Evolutionary conservation across 2,888 invertebrate genomes (phyloP).

Genomic region (Drosophila testacea): DNA sequence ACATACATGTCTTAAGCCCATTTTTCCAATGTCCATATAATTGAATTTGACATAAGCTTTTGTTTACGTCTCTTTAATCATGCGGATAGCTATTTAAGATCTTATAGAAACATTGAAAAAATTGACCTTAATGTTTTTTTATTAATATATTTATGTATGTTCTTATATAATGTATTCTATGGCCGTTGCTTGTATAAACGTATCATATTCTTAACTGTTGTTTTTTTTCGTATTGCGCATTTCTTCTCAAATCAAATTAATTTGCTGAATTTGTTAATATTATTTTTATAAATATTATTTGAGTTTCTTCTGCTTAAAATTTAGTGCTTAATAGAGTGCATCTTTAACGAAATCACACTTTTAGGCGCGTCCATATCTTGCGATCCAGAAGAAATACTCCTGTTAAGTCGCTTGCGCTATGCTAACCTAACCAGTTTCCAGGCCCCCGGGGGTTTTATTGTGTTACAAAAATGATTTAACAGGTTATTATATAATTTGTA

Average conservation of each 20-base stretch:
- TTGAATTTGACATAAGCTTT: too few relatives aligned
- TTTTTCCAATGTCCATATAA: too few relatives aligned
- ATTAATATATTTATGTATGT: background rate
- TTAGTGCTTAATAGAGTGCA: background rate
- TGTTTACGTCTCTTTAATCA: too few relatives aligned
- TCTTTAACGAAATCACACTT: background rate
- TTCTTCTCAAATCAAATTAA: background rate
- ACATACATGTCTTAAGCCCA: background rate
- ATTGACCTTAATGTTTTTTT: background rate
- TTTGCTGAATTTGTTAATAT: background rate
- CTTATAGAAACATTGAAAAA: too few relatives aligned
- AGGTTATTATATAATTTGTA: slow-evolving; percentile 3
- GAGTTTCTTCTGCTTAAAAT: background rate
- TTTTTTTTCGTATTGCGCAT: background rate
- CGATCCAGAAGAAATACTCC: background rate
- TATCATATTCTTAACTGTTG: background rate
- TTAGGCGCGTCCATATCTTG: background rate
- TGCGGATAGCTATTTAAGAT: too few relatives aligned
- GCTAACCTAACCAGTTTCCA: background rate
- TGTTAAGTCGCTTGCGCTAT: background rate
- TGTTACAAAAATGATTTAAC: background rate
- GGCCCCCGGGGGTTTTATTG: background rate
- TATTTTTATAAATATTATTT: too few relatives aligned
- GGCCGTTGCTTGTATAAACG: background rate
- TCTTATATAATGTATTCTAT: background rate